Conservation (phyloP, 2,797 vertebrate genomes). For the Pelochelys cantorii region DNA sequence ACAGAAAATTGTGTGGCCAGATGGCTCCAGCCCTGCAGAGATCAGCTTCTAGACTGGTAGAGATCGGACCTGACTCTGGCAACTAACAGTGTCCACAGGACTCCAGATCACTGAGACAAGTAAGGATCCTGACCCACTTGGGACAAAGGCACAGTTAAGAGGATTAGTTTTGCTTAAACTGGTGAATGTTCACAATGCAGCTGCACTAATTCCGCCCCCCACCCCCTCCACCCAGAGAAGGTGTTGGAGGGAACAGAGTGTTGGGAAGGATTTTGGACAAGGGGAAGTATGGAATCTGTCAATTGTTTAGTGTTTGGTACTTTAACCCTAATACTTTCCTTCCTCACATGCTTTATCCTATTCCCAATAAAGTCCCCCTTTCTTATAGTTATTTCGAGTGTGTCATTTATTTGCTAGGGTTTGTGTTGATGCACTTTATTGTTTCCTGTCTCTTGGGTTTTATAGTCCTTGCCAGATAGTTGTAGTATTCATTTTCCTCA, state of each 20-base stretch:
- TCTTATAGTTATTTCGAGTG: background rate
- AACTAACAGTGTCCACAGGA: background rate
- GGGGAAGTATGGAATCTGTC: background rate
- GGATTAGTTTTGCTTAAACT: background rate
- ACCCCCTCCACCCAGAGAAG: background rate
- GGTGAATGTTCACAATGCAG: background rate
- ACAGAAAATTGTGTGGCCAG: background rate
- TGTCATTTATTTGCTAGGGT: background rate
- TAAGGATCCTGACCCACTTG: background rate
- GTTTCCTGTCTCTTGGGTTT: background rate
- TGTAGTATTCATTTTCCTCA: background rate
- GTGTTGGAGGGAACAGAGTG: background rate
- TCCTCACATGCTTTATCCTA: background rate
- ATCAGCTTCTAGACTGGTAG: background rate
- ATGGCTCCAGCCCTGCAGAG: background rate
- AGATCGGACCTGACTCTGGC: background rate
- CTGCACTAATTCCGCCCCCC: background rate
- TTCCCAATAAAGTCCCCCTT: background rate
- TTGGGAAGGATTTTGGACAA: background rate
- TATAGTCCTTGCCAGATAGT: background rate
- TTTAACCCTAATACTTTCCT: background rate
- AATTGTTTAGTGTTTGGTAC: background rate
- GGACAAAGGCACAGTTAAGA: background rate
- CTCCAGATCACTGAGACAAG: too few relatives aligned
- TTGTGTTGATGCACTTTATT: background rate